Evolutionary conservation across 64 coral and sea anemone species (phyloP), one percentile per base, ranked within the genome.

Genomic region (Stylophora pistillata): DNA sequence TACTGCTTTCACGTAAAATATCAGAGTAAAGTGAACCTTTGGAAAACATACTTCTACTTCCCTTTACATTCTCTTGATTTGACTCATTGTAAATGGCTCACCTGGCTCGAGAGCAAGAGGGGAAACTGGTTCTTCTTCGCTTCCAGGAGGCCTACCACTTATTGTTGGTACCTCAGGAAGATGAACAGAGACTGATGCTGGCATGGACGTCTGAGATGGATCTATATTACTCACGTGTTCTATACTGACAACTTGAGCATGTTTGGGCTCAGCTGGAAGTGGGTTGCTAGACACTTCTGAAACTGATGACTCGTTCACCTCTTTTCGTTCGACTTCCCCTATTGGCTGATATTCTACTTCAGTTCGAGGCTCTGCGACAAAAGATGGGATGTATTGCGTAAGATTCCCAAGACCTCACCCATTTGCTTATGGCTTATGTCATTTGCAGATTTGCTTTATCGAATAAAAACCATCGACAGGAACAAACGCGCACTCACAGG

Each of bases 331-430:
- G 10, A 53, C 62, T 70, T 70, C 73, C 21, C 73, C 80, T 52
- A 84, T 70, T 9, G 80, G 80, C 15, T 69, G 61, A 26, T 69
- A 84, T 70, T 84, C 80, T 13, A 84, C 69, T 69, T 84, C 61
- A 23, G 80, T 68, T 9, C 25, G 23, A 4, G 80, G 30, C 47
- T 84, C 80, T 84, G 59, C 15, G 21, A 84, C 41, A 33, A 70
- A n/a, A n/a, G 34, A 70, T 13, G 20, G 9, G n/a, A 78, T 54
- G 13, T 10, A 31, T 53, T 11, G 52, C 10, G 37, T 47, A 47
- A 47, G 37, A 47, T 47, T 47, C 37, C 37, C 37, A 47, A 47
- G 37, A 47, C 37, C 37, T 7, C 37, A 47, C 3, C 3, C 37
- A 47, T 47, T 47, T 47, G 0, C 37, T 47, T 47, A 47, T 47